phyloP scores from a whole-genome alignment of 2,113 vertebrate species.

The Oxyruncus cristatus region DNA sequence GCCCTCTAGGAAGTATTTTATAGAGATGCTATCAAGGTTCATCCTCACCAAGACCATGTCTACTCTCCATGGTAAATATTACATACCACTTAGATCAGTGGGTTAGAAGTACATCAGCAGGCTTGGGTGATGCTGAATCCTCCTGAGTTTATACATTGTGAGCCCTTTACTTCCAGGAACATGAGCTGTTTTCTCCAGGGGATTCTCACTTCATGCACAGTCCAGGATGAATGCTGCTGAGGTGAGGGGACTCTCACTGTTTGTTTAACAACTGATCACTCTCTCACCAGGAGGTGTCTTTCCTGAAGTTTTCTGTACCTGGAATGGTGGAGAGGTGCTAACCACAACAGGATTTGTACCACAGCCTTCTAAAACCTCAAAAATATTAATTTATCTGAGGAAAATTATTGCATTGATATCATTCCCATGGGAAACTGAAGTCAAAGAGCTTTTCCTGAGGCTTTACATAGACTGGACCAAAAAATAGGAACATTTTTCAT shows the following conservation, averaged over 20 bases:
- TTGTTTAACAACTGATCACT: background rate
- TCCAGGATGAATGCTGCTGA: background rate
- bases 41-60: background rate
- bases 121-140: background rate
- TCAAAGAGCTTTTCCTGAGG: background rate
- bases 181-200: background rate
- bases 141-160: background rate
- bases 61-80: background rate
- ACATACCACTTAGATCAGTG: background rate
- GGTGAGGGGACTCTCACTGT: background rate
- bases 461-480: background rate
- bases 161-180: background rate
- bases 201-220: background rate
- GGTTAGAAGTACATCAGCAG: background rate
- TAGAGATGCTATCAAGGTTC: background rate
- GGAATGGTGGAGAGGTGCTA: background rate
- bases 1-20: background rate
- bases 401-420: background rate
- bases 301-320: background rate
- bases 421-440: background rate
- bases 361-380: background rate
- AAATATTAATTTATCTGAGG: background rate
- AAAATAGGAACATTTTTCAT: background rate
- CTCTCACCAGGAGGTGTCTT: background rate
- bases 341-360: background rate